phyloP scores from a whole-genome alignment of 2,113 vertebrate genomes.

The Oxyruncus cristatus region DNA sequence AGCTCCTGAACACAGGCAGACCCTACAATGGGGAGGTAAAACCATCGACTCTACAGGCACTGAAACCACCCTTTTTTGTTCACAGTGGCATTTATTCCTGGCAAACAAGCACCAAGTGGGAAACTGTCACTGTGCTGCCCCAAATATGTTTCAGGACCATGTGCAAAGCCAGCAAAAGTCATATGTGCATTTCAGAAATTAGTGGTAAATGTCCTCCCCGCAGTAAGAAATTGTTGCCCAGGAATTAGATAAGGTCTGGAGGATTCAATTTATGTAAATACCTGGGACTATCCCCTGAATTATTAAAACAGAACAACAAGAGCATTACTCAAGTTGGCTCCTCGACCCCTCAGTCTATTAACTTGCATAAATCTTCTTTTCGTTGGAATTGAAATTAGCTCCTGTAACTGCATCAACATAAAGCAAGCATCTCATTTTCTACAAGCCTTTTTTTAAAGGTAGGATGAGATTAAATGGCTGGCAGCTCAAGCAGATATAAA shows the following conservation, averaged over 20 bases:
- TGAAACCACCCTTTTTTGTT: not conserved
- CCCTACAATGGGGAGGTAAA: not conserved
- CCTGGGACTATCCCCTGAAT: not conserved
- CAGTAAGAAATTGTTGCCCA: not conserved
- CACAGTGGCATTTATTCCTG: not conserved
- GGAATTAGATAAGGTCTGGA: not conserved
- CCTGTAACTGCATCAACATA: constrained; percentile 33
- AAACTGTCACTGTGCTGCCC: not conserved
- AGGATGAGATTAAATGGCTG: constrained; percentile 17
- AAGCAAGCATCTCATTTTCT: constrained; percentile 12
- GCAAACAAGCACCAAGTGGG: not conserved
- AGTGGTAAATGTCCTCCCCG: not conserved
- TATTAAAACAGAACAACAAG: not conserved
- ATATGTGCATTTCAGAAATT: not conserved
- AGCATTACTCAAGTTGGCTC: not conserved
- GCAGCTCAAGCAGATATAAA: not conserved
- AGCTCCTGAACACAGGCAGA: not conserved
- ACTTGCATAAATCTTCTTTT: constrained; percentile 14
- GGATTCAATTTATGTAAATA: constrained; percentile 22
- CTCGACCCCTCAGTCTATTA: constrained; percentile 15
- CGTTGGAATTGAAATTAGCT: constrained; percentile 49
- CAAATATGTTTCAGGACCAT: not conserved
- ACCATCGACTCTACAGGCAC: not conserved
- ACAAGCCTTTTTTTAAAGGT: not conserved
- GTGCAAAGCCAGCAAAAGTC: not conserved